Base-by-base conservation (phyloP, 2,888 invertebrate genomes). In the Rotaria magnacalcarata region DNA sequence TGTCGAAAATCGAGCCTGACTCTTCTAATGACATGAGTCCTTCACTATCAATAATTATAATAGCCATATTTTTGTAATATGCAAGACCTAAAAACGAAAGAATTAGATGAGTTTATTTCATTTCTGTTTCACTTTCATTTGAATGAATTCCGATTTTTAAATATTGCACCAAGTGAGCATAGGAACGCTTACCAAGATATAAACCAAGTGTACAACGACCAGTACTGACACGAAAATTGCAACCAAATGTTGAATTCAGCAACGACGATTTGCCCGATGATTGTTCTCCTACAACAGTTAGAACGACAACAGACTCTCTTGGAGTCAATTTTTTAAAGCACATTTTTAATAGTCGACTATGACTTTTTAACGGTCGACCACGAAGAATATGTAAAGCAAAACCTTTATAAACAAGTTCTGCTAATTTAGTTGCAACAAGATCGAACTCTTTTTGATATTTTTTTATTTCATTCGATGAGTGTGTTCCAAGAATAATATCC, bases 201-300 rank as follows among this genome's bases (percentile, higher is more conserved):
- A 85, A 27, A 52, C 85, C 85, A 85, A 85, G 11, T 10, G 85
- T 85, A 6, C 85, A 85, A 21, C 85, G 60, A 7, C 85, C 85
- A 47, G 85, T 52, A 85, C 85, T 85, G 19, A 74, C 74, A 50
- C 74, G 47, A 85, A 85, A 85, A 85, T 85, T 74, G 67, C 85
- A 85, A 50, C 85, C 85, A 47, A 85, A 85, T 47, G 74, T 47
- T 41, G 85, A 67, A 56, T 85, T 85, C n/a, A 85, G 67, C 74
- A 85, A 74, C 16, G 85, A 85, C 16, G 67, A 74, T 34, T 85
- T 85, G 19, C 74, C 85, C 47, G 85, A 85, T 50, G 67, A 74
- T 50, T 85, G 85, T 67, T 85, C 85, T 27, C 85, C 85, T 50
- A 85, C 52, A n/a, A 85, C 85, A 74, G 54, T 67, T 19, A 85